Evolutionary conservation across 1,140 invertebrate species (phyloP).

Genomic region (Drosophila lacteicornis): DNA sequence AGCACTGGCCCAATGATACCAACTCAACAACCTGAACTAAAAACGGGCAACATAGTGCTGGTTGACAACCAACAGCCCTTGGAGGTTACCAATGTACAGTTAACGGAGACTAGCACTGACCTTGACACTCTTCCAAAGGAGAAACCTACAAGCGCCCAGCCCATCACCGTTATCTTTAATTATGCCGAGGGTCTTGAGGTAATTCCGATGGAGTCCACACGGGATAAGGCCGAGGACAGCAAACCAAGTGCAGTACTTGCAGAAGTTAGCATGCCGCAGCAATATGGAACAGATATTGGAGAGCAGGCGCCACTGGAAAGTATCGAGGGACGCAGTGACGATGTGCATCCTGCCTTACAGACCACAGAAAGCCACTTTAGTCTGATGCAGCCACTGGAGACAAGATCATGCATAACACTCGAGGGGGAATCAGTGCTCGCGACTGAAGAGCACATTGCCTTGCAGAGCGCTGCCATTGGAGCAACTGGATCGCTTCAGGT

Average conservation of each 20-base stretch:
- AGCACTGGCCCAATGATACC: constrained; percentile 22
- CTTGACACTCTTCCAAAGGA: background rate
- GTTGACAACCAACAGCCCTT: constrained; percentile 52
- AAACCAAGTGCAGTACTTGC: constrained; percentile 47
- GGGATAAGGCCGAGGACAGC: constrained; percentile 9
- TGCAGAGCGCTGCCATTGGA: constrained; percentile 36
- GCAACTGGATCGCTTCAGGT: constrained; percentile 46
- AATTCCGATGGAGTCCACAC: constrained; percentile 45
- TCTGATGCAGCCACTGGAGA: constrained; percentile 52
- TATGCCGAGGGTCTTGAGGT: constrained; percentile 48
- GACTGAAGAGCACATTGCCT: background rate
- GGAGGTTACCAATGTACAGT: constrained; percentile 60
- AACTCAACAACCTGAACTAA: constrained; percentile 34
- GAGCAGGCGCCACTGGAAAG: constrained; percentile 58
- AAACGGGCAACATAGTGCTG: constrained; percentile 28
- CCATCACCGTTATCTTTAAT: constrained; percentile 30
- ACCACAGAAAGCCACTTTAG: constrained; percentile 27
- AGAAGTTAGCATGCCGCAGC: constrained; percentile 40
- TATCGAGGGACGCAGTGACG: constrained; percentile 12
- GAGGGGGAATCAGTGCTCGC: constrained; percentile 55
- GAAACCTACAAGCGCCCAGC: constrained; percentile 11
- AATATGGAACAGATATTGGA: constrained; percentile 38
- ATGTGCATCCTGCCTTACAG: constrained; percentile 28
- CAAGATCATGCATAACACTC: constrained; percentile 35
- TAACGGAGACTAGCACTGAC: constrained; percentile 47